Evolutionary conservation across 2,113 vertebrate species (phyloP), one percentile per base, ranked within the genome.

Genomic region (Oceanodroma tethys): DNA sequence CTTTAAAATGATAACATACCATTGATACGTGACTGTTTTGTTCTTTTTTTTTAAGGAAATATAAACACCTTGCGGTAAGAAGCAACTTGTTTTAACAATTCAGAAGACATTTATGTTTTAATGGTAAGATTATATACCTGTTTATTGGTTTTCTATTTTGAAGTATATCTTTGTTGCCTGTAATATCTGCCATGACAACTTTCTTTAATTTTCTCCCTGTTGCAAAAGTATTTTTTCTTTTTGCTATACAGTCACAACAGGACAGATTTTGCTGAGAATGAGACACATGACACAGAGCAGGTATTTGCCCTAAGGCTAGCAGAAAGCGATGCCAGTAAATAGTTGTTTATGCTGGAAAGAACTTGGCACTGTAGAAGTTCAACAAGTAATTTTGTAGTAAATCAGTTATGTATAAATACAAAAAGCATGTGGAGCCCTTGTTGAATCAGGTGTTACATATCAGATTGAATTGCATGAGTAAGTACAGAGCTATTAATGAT

Each of bases 91-190:
- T 17, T 60, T 70, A 67, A 36, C 55, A 38, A n/a, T 90, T 43
- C 23, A 12, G 88, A 88, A 7, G 78, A 91, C 62, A 95, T 97
- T 81, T 85, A 93, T 10, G 90, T 94, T 9, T 86, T 95, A 88
- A 98, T 98, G 95, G 97, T 97, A 96, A 86, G 92, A n/a, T 87
- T 75, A 43, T 25, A 72, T 34, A 81, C 13, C 26, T 48, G 42
- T 55, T 43, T 38, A 16, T 45, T 70, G 26, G 19, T 29, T 67
- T 87, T 55, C 47, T 62, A 2, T 68, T 72, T 80, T 80, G 30
- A 80, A 80, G 21, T 72, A 18, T 66, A 32, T 79, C 27, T 72
- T 47, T 34, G 40, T 60, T 72, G 34, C 34, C 30, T 70, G 26
- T 34, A 66, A 53, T 66, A 48, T 59, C 23, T 68, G 36, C 50